Evolutionary conservation across 2,888 invertebrate species (phyloP).

Genomic region (Meliscaeva auricollis): DNA sequence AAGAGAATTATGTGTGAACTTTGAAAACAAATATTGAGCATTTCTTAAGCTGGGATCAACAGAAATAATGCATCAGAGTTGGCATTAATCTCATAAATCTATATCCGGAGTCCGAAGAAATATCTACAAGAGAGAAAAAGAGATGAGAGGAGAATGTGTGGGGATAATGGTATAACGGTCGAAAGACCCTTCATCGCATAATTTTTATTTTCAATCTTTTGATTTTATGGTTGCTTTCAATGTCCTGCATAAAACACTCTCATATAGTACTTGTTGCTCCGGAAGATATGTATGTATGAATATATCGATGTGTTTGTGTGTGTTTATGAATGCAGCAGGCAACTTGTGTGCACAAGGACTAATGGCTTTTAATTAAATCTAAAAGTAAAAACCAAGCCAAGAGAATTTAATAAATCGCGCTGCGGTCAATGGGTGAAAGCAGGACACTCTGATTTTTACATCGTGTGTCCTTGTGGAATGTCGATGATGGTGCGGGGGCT

Average conservation of each 20-base stretch:
- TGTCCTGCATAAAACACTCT: slow-evolving; percentile 29
- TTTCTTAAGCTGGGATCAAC: slow-evolving; percentile 36
- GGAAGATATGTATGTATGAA: not conserved
- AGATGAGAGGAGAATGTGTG: not conserved
- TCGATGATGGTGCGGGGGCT: not conserved
- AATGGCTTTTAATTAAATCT: slow-evolving; percentile 68
- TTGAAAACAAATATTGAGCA: slow-evolving; percentile 47
- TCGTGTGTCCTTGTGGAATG: slow-evolving; percentile 17
- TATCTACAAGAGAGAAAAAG: not conserved
- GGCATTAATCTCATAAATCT: slow-evolving; percentile 50
- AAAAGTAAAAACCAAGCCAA: slow-evolving; percentile 31
- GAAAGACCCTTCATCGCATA: slow-evolving; percentile 22
- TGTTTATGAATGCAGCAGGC: not conserved
- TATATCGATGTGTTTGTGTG: not conserved
- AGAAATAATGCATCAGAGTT: slow-evolving; percentile 40
- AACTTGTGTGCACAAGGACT: slow-evolving; percentile 33
- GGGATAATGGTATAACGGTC: not conserved
- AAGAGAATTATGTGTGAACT: slow-evolving; percentile 28
- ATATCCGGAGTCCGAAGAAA: slow-evolving; percentile 10
- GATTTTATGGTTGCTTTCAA: slow-evolving; percentile 38
- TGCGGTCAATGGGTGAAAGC: slow-evolving; percentile 49
- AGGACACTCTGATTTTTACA: not conserved
- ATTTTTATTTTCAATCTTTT: slow-evolving; percentile 44
- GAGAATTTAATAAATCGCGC: slow-evolving; percentile 62
- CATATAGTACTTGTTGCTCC: slow-evolving; percentile 5